Percentiles rank a stretch among this genome's conserved stretches.
These are phyloP conservation scores for Bubalus kerabau DNA, from an alignment of 2,113 vertebrate species.

Conservation along the genomic window DNA sequence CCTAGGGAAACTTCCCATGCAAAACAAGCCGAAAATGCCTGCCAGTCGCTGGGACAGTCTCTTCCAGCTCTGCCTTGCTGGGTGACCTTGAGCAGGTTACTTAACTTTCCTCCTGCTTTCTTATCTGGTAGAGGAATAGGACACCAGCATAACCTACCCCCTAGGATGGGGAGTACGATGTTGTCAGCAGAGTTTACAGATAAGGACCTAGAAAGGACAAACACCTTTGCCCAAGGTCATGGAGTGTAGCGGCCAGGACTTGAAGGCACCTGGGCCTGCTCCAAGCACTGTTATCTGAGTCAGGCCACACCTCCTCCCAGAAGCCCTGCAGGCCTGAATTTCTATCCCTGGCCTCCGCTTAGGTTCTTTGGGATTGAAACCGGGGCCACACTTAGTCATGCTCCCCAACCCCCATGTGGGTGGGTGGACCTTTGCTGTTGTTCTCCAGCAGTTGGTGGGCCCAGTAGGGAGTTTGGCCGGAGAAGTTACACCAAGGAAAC, in stretches of 20 bases:
- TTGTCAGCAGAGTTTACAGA: not conserved
- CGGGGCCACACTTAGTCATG: not conserved
- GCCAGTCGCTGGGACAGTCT: not conserved
- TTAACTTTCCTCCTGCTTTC: not conserved
- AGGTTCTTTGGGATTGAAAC: not conserved
- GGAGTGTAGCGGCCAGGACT: not conserved
- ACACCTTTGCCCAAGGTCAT: not conserved
- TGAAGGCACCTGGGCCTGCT: not conserved
- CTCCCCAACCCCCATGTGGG: accelerated
- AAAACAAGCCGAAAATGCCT: not conserved
- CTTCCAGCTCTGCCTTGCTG: not conserved
- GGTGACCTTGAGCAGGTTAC: not conserved
- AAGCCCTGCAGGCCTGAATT: not conserved
- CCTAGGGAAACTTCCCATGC: not conserved
- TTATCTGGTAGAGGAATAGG: not conserved
- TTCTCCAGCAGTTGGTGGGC: not conserved
- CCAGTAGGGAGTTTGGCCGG: not conserved
- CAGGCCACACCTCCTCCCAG: not conserved
- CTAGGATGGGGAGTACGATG: not conserved
- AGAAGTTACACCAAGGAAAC: not conserved
- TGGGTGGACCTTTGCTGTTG: not conserved
- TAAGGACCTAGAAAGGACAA: not conserved
- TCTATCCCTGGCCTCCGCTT: not conserved
- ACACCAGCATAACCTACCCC: not conserved
- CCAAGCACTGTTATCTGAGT: not conserved